Evolutionary conservation across 2,797 vertebrate genomes (phyloP), one percentile per base, ranked within the genome.

Genomic region (Sebastes itinus): DNA sequence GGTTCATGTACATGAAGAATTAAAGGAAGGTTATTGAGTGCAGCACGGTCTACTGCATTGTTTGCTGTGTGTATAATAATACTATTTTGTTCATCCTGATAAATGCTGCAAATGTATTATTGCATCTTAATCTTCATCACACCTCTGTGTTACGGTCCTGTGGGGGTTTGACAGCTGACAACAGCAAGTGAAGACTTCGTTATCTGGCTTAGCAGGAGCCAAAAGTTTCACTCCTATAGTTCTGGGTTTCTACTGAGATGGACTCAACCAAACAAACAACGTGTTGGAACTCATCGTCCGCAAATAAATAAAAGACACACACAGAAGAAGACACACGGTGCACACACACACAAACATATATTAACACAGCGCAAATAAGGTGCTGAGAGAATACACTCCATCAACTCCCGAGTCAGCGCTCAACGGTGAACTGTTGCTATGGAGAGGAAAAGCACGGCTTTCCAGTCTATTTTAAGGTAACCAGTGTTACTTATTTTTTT

Each of bases 381-480:
- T 74, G 72, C 77, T 73, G 74, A 88, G 81, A 91, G 75, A 92
- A 90, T 87, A 72, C 79, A 87, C 80, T 90, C 80, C 82, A 83
- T 91, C 84, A 89, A 79, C 72, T 86, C 74, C 60, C 42, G 59
- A 91, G 85, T 82, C 81, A 60, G 85, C 55, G 78, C 87, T 91
- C 81, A 73, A 85, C 70, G 68, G 64, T 56, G 66, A 86, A 75
- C 90, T 88, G 92, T 93, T 93, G 92, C 92, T 92, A 94, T 93
- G 93, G 93, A 88, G 91, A 93, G 82, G 86, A 83, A 89, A 90
- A 90, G 71, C 80, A 85, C 64, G 64, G 87, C 78, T 87, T 87
- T 90, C 82, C 72, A 76, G 85, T 85, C 93, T 93, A 93, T 94
- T 94, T 93, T 87, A 88, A 85, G 90, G 83, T 32, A 83, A 87